Conservation (phyloP, 2,113 vertebrate genomes). For the Dasyurus viverrinus region DNA sequence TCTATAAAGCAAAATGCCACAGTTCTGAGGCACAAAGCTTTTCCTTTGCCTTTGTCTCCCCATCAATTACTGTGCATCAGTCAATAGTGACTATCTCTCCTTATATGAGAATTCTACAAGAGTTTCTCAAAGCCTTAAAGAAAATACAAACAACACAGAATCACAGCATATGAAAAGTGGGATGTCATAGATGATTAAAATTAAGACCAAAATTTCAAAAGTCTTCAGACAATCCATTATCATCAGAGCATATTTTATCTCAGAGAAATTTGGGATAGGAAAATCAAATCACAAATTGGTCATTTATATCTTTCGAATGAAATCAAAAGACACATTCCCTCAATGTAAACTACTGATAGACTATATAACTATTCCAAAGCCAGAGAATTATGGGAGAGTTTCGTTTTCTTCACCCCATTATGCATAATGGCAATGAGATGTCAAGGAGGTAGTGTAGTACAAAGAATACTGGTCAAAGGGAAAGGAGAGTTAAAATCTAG, state of each 20-base stretch:
- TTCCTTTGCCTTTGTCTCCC: not conserved
- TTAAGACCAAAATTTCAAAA: slow-evolving; percentile 30
- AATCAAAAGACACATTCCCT: not conserved
- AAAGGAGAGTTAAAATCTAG: not conserved
- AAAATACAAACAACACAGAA: not conserved
- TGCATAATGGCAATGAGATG: not conserved
- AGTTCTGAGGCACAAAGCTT: not conserved
- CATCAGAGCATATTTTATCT: not conserved
- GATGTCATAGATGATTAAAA: slow-evolving; percentile 20
- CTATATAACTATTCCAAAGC: slow-evolving; percentile 17
- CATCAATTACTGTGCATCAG: not conserved
- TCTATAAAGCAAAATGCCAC: slow-evolving; percentile 40
- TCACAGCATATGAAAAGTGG: not conserved
- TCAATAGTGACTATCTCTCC: not conserved
- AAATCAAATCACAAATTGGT: not conserved
- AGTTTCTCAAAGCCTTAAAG: slow-evolving; percentile 12
- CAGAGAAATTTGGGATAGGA: not conserved
- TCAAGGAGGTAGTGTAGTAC: not conserved
- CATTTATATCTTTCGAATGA: not conserved
- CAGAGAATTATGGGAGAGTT: not conserved
- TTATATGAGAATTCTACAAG: not conserved
- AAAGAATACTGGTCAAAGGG: not conserved
- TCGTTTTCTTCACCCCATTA: not conserved
- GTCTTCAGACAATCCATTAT: slow-evolving; percentile 1
- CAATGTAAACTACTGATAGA: slow-evolving; percentile 14